phyloP scores from a whole-genome alignment of 2,797 vertebrate species.

The Acanthis flammea region DNA sequence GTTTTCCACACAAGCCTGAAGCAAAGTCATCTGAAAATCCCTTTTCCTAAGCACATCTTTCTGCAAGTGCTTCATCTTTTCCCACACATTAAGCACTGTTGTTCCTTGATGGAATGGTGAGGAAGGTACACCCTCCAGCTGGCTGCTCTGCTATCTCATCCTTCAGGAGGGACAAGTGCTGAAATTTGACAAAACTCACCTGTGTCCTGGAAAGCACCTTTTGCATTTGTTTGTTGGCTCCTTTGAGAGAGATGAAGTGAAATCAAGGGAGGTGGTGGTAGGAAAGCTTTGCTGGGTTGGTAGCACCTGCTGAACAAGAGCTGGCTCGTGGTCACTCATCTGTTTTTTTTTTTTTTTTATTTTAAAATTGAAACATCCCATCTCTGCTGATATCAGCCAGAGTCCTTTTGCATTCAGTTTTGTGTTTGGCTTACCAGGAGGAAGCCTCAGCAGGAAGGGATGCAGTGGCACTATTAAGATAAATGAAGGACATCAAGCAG shows the following conservation, averaged over 20 bases:
- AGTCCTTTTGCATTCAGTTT: not conserved
- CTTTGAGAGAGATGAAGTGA: not conserved
- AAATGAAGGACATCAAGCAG: not conserved
- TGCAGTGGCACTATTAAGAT: not conserved
- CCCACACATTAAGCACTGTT: fast-evolving
- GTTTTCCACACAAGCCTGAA: not conserved
- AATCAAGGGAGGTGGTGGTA: not conserved
- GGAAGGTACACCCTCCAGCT: not conserved
- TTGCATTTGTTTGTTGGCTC: not conserved
- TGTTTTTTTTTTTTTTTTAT: not conserved
- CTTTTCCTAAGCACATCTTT: not conserved
- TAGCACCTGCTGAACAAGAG: not conserved
- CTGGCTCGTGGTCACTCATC: fast-evolving
- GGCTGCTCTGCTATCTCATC: not conserved
- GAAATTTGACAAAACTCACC: not conserved
- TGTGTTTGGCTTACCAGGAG: not conserved
- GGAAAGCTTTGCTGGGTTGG: not conserved
- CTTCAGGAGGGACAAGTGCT: not conserved
- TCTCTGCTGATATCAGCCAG: not conserved
- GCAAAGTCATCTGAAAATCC: not conserved
- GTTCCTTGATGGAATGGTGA: not conserved
- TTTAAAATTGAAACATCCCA: not conserved
- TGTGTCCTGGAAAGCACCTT: not conserved
- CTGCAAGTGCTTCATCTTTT: not conserved
- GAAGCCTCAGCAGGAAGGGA: not conserved